phyloP scores from a whole-genome alignment of 1,140 invertebrate genomes.

The Euglossa dilemma region DNA sequence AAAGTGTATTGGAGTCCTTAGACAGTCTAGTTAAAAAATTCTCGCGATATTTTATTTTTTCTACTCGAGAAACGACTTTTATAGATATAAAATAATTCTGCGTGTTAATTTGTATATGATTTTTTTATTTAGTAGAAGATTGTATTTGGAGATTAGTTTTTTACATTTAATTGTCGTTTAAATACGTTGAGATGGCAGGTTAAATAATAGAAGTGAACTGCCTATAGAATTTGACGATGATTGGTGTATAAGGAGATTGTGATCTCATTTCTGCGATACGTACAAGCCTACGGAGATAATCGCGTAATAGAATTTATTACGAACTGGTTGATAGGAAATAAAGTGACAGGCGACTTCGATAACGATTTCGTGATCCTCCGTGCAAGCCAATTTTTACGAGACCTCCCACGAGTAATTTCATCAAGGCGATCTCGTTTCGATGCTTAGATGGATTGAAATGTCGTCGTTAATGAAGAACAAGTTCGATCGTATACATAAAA shows the following conservation, averaged over 20 bases:
- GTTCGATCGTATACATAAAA: no score
- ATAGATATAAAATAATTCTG: no score
- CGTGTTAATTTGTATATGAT: no score
- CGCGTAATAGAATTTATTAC: constrained; percentile 49
- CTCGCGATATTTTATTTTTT: no score
- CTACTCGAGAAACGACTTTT: no score
- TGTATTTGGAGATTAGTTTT: no score
- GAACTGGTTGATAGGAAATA: constrained; percentile 8
- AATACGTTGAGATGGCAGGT: neutral
- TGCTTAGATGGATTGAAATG: neutral
- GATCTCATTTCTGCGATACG: constrained; percentile 33
- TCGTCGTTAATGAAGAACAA: neutral
- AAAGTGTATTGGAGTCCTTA: no score
- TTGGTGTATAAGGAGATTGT: constrained; percentile 26
- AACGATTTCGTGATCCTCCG: constrained; percentile 32
- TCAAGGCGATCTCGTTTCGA: neutral
- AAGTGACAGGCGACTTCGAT: constrained; percentile 11
- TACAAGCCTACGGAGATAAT: constrained; percentile 11
- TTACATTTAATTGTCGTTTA: no score
- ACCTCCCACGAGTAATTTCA: constrained; percentile 27
- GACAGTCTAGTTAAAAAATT: no score
- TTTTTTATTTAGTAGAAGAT: no score
- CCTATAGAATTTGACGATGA: neutral
- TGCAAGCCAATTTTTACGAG: constrained; percentile 31
- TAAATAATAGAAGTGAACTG: neutral